phyloP scores from a whole-genome alignment of 2,797 vertebrate genomes.

The Menidia menidia region DNA sequence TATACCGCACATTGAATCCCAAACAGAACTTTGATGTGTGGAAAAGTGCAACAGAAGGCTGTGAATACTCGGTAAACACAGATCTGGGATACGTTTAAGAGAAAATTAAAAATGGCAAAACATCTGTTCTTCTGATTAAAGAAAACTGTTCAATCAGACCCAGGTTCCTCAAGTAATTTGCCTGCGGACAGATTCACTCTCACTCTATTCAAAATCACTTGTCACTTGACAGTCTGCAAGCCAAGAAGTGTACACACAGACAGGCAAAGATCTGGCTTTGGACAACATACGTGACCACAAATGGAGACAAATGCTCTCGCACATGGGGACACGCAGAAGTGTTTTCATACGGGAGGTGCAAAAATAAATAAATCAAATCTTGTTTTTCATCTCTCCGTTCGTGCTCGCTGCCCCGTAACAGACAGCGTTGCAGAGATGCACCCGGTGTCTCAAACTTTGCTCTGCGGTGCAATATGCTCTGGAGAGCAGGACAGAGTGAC shows the following conservation, averaged over 20 bases:
- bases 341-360: slow-evolving; percentile 18
- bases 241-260: slow-evolving; percentile 38
- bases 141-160: slow-evolving; percentile 69
- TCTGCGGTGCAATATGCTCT: slow-evolving; percentile 50
- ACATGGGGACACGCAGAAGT: slow-evolving; percentile 37
- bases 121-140: slow-evolving; percentile 78
- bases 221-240: slow-evolving; percentile 40
- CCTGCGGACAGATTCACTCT: slow-evolving; percentile 66
- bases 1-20: not conserved
- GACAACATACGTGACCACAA: slow-evolving; percentile 30
- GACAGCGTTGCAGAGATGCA: slow-evolving; percentile 11
- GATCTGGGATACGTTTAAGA: slow-evolving; percentile 70
- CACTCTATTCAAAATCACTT: slow-evolving; percentile 52
- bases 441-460: slow-evolving; percentile 38
- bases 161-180: slow-evolving; percentile 58
- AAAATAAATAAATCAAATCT: slow-evolving; percentile 18
- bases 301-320: slow-evolving; percentile 42
- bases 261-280: slow-evolving; percentile 22
- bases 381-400: slow-evolving; percentile 26
- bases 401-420: slow-evolving; percentile 31
- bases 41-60: slow-evolving; percentile 66
- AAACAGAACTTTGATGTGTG: slow-evolving; percentile 15
- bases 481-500: slow-evolving; percentile 36
- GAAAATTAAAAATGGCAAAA: slow-evolving; percentile 79
- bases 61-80: slow-evolving; percentile 75